phyloP scores from a whole-genome alignment of 1,140 invertebrate genomes.

The Pogonomyrmex barbatus region DNA sequence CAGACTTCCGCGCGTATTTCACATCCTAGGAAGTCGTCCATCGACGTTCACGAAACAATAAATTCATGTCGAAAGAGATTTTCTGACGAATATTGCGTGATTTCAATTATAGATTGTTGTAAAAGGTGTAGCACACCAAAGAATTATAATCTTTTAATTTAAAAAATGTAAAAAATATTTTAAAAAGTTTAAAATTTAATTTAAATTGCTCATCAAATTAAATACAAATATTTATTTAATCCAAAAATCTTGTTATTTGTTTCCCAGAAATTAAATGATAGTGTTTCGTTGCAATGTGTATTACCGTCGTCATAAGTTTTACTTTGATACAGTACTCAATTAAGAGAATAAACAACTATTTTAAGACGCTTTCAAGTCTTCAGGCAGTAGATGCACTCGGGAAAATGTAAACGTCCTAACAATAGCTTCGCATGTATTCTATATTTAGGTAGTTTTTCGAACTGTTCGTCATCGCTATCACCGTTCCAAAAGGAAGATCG shows the following conservation, averaged over 20 bases:
- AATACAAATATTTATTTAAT: conserved; percentile 13
- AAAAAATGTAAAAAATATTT: background rate
- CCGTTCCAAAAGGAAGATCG: background rate
- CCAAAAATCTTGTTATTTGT: background rate
- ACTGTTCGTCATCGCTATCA: conserved; percentile 54
- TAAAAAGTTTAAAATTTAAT: background rate
- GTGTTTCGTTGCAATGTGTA: background rate
- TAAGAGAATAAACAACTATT: conserved; percentile 44
- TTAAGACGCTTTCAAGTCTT: conserved; percentile 35
- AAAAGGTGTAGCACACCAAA: background rate
- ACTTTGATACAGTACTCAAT: background rate
- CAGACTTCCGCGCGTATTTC: conserved; percentile 41
- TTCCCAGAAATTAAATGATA: background rate
- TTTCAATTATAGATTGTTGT: background rate
- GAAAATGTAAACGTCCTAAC: conserved; percentile 67
- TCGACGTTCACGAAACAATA: background rate
- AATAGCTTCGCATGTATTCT: conserved; percentile 68
- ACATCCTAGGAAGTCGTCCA: conserved; percentile 13
- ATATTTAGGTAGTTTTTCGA: conserved; percentile 75
- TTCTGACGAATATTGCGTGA: background rate
- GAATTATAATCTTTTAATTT: background rate
- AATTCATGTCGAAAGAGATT: background rate
- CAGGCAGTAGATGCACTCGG: conserved; percentile 24
- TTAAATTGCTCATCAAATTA: background rate
- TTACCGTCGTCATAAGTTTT: background rate